Base-by-base conservation (phyloP, 1,140 invertebrate genomes). In the Leptinotarsa undecemlineata region DNA sequence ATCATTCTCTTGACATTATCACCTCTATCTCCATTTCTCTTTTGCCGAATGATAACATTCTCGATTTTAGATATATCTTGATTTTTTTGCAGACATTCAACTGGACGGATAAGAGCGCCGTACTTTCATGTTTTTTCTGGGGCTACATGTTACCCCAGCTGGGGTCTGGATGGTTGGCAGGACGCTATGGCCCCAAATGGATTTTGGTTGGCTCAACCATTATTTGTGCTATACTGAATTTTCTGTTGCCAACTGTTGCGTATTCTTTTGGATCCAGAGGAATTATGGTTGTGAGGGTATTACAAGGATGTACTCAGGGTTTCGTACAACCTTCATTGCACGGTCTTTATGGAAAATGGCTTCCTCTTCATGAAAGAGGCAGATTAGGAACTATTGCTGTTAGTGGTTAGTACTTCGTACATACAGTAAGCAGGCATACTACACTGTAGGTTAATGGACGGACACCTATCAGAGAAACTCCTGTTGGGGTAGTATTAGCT, bases 121-220 rank as follows among this genome's bases (percentile, higher is more conserved):
- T 91, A 48, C 81, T 92, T 1, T 89, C 88, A 21, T 89, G 91
- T 2, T 93, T 93, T 76, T 93, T 92, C 76, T 91, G 89, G 89
- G 87, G 87, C 17, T 88, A 89, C 73, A 83, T 88, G 3, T 66
- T 87, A 0, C 86, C 89, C 3, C 82, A 84, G 83, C 86, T 95
- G 3, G 90, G 92, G 0, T 92, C 89, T 0, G 93, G 92, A 2
- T 89, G 90, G 74, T 75, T 93, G 0, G 89, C 89, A 1, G 88
- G 91, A 70, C 87, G 86, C 8, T 90, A 88, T 69, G 92, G 92
- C 13, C 86, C 90, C 0, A 89, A 91, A 80, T 84, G 84, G 21
- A 85, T 93, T 11, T 86, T 95, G 13, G 84, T 89, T 6, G 80
- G 85, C 0, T 89, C 92, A 3, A 87, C 91, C 63, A 81, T 83